These are phyloP conservation scores for Picus viridis DNA, from an alignment of 2,797 vertebrate species.

Conservation along the genomic window DNA sequence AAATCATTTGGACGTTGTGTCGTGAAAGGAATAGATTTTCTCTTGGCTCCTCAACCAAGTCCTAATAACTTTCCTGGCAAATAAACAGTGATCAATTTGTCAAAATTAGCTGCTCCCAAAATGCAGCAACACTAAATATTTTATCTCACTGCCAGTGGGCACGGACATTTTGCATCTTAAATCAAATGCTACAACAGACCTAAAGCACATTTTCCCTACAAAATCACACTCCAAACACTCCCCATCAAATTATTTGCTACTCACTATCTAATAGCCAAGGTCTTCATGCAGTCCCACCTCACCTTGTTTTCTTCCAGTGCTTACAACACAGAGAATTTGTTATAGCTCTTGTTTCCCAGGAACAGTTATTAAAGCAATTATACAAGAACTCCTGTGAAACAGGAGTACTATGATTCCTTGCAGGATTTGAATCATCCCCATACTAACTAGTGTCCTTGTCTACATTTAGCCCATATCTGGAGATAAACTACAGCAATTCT, in stretches of 20 bases:
- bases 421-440: neutral
- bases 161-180: neutral
- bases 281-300: neutral
- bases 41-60: neutral
- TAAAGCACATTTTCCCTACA: neutral
- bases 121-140: neutral
- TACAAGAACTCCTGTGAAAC: neutral
- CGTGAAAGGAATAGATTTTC: constrained; percentile 54
- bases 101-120: constrained; percentile 40
- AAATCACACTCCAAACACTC: neutral
- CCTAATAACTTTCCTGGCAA: constrained; percentile 50
- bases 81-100: constrained; percentile 41
- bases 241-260: neutral
- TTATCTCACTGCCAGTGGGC: neutral
- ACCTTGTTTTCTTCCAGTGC: constrained; percentile 37
- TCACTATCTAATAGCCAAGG: neutral
- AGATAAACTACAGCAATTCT: too few relatives aligned
- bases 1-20: constrained; percentile 15
- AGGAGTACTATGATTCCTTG: neutral
- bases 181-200: neutral
- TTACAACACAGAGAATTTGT: constrained; percentile 2
- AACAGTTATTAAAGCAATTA: neutral
- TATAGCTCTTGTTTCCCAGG: neutral
- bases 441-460: neutral
- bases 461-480: neutral